Conservation (phyloP, 2,797 vertebrate species). For the Sebastes steindachneri region DNA sequence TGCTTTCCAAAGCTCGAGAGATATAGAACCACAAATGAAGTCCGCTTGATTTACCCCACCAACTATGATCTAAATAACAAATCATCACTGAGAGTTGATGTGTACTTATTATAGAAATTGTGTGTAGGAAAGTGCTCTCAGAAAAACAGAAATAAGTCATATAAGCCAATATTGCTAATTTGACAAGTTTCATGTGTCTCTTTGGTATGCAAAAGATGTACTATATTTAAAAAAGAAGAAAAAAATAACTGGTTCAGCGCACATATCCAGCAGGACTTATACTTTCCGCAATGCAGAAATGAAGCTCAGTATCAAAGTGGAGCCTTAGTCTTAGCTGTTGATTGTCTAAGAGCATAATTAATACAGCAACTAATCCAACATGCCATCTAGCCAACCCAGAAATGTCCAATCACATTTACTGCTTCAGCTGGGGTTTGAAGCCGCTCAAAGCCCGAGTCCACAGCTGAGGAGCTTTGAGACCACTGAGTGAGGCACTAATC, state of each 20-base stretch:
- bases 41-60: constrained; percentile 3
- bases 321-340: constrained; percentile 76
- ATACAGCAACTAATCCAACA: constrained; percentile 77
- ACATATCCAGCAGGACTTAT: constrained; percentile 56
- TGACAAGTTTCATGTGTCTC: constrained; percentile 63
- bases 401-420: constrained; percentile 79
- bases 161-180: constrained; percentile 61
- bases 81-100: constrained; percentile 17
- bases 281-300: constrained; percentile 44
- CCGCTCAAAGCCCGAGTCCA: constrained; percentile 65
- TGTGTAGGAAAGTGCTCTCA: constrained; percentile 17
- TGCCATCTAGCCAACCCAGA: constrained; percentile 81
- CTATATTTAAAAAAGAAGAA: constrained; percentile 71
- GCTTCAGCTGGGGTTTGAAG: constrained; percentile 67
- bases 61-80: constrained; percentile 40
- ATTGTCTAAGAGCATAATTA: constrained; percentile 82
- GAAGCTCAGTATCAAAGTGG: constrained; percentile 71
- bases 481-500: constrained; percentile 73
- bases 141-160: constrained; percentile 45
- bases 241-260: constrained; percentile 30
- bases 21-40: not conserved
- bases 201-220: constrained; percentile 72
- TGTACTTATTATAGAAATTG: constrained; percentile 33
- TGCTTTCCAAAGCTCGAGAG: not conserved
- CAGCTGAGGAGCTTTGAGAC: constrained; percentile 73